phyloP scores from a whole-genome alignment of 2,888 invertebrate species.

The Dryococelus australis region DNA sequence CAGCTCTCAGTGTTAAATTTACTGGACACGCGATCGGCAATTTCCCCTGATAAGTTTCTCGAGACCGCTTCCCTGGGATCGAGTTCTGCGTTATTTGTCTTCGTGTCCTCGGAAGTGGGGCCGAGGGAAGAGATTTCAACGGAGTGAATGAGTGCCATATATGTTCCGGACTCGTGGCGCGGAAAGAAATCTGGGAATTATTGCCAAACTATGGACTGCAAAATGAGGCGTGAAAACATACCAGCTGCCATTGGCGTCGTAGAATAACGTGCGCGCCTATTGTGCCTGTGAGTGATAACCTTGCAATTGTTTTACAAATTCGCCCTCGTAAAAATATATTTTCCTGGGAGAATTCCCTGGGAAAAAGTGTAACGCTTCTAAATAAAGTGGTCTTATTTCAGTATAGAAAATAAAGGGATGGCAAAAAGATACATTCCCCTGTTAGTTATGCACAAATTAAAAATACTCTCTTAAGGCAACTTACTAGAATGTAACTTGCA shows the following conservation, averaged over 20 bases:
- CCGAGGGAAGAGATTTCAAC: neutral
- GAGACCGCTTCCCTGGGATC: neutral
- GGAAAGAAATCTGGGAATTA: slow-evolving; percentile 16
- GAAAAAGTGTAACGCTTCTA: no score
- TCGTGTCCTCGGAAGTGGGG: neutral
- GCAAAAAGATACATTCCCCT: no score
- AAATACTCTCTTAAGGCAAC: no score
- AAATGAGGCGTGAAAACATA: slow-evolving; percentile 11
- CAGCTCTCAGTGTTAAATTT: neutral
- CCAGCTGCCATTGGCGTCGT: neutral
- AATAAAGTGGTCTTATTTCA: no score
- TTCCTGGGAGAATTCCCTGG: neutral
- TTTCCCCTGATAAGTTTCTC: neutral
- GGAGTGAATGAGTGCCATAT: neutral
- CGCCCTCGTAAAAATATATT: neutral
- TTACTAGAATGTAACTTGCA: no score
- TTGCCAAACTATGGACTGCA: slow-evolving; percentile 16
- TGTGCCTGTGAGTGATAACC: neutral
- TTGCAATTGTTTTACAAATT: neutral
- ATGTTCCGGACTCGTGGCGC: neutral
- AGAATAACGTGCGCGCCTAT: neutral
- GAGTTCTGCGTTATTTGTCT: slow-evolving; percentile 10
- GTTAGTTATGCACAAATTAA: no score
- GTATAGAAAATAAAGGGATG: no score
- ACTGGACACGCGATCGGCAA: neutral